These are phyloP conservation scores for Aphelenchoides besseyi DNA, from an alignment of 1,140 invertebrate genomes.

Conservation along the genomic window DNA sequence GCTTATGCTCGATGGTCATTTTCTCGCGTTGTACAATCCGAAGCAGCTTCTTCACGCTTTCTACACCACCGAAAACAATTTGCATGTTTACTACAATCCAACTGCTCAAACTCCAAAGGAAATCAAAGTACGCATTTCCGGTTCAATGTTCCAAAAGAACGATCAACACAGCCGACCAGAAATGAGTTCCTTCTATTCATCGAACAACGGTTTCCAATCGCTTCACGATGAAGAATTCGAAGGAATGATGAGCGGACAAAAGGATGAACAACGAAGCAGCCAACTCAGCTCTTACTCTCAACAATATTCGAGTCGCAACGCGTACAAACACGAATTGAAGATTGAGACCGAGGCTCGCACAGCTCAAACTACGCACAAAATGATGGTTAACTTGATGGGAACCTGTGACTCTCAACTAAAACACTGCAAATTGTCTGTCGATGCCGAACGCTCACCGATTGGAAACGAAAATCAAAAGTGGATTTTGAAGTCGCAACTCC, in stretches of 20 bases:
- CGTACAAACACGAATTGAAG: slow-evolving; percentile 9
- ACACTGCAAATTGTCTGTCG: slow-evolving; percentile 4
- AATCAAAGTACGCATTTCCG: slow-evolving; percentile 1
- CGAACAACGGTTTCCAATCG: background rate
- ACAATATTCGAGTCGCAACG: background rate
- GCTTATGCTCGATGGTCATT: slow-evolving; percentile 4
- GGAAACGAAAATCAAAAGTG: slow-evolving; percentile 10
- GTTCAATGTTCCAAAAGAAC: background rate
- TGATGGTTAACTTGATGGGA: background rate
- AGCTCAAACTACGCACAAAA: background rate
- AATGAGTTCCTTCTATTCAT: background rate
- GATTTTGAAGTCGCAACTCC: background rate
- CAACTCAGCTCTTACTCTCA: background rate
- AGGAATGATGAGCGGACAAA: background rate
- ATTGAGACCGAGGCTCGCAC: background rate
- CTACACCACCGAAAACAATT: slow-evolving; percentile 38
- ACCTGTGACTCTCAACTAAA: background rate
- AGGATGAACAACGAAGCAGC: slow-evolving; percentile 5
- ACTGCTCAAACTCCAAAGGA: background rate
- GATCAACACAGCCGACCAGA: background rate
- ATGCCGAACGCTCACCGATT: background rate
- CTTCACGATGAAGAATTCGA: background rate
- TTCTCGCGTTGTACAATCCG: background rate
- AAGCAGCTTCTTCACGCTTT: slow-evolving; percentile 35
- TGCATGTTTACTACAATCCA: slow-evolving; percentile 28